A percentile compares a stretch with the other conserved stretches of the same genome.
Conservation (phyloP, 1,140 invertebrate genomes). For the Papilio glaucus region DNA sequence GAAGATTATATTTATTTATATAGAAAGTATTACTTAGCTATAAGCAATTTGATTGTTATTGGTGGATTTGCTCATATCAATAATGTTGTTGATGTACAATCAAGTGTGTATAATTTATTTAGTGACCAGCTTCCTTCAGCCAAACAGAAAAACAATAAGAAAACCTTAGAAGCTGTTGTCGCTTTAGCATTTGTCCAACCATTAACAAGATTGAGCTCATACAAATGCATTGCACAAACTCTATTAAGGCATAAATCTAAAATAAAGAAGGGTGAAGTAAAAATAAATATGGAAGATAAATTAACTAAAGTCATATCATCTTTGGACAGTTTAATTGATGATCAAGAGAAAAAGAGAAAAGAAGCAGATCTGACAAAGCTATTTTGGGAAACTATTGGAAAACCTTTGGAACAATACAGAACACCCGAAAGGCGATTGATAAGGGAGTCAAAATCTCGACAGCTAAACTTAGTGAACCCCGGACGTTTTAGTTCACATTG, state of each 20-base stretch:
- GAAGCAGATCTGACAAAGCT: slow-evolving; percentile 88
- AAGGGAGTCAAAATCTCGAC: slow-evolving; percentile 89
- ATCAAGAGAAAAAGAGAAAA: slow-evolving; percentile 85
- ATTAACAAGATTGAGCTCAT: slow-evolving; percentile 84
- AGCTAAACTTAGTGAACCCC: slow-evolving; percentile 87
- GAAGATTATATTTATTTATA: slow-evolving; percentile 90
- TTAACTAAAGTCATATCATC: slow-evolving; percentile 80
- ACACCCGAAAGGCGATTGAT: slow-evolving; percentile 89
- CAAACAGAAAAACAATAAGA: slow-evolving; percentile 84
- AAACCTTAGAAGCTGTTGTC: slow-evolving; percentile 84
- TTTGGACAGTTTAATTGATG: slow-evolving; percentile 86
- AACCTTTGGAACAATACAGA: slow-evolving; percentile 86
- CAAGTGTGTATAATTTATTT: slow-evolving; percentile 85
- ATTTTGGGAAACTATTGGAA: slow-evolving; percentile 91
- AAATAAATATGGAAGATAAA: slow-evolving; percentile 73
- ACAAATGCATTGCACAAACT: slow-evolving; percentile 82
- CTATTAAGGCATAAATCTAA: slow-evolving; percentile 72
- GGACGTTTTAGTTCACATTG: slow-evolving; percentile 88
- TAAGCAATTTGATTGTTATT: slow-evolving; percentile 90
- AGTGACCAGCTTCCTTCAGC: slow-evolving; percentile 83
- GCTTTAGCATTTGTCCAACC: slow-evolving; percentile 85
- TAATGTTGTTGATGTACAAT: slow-evolving; percentile 85
- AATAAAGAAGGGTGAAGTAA: slow-evolving; percentile 67
- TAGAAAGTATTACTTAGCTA: slow-evolving; percentile 88
- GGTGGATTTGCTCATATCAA: slow-evolving; percentile 88